Percentiles rank a stretch among this genome's conserved stretches.
phyloP scores from a whole-genome alignment of 2,888 invertebrate genomes.

The Tillus elongatus region DNA sequence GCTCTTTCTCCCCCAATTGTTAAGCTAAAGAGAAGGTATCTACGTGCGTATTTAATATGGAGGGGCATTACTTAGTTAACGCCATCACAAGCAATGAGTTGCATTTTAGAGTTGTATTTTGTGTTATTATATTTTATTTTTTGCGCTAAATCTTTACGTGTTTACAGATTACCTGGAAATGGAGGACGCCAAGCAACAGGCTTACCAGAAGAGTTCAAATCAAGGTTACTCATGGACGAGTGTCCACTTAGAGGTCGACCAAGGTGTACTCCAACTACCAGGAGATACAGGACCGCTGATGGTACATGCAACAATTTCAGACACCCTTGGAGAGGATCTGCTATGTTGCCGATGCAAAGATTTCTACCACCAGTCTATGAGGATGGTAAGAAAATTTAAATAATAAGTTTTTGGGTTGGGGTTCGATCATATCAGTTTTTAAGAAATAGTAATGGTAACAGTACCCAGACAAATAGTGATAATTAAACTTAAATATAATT shows the following conservation, averaged over 20 bases:
- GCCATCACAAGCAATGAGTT: too few relatives aligned
- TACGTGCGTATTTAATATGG: too few relatives aligned
- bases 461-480: background rate
- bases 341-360: conserved; percentile 73
- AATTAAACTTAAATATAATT: background rate
- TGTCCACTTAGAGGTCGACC: conserved; percentile 62
- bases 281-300: conserved; percentile 72
- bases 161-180: conserved; percentile 25
- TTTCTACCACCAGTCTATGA: conserved; percentile 74
- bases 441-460: too few relatives aligned
- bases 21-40: too few relatives aligned
- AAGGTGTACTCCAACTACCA: conserved; percentile 60
- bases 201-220: conserved; percentile 21
- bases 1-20: too few relatives aligned
- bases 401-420: too few relatives aligned
- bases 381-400: conserved; percentile 57
- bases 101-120: too few relatives aligned
- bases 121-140: too few relatives aligned
- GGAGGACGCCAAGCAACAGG: conserved; percentile 23
- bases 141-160: too few relatives aligned
- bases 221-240: conserved; percentile 30
- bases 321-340: conserved; percentile 70
- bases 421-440: too few relatives aligned
- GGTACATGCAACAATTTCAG: conserved; percentile 82
- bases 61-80: too few relatives aligned